Evolutionary conservation across 2,888 invertebrate genomes (phyloP), one percentile per base, ranked within the genome.

Genomic region (Sepiola atlantica): DNA sequence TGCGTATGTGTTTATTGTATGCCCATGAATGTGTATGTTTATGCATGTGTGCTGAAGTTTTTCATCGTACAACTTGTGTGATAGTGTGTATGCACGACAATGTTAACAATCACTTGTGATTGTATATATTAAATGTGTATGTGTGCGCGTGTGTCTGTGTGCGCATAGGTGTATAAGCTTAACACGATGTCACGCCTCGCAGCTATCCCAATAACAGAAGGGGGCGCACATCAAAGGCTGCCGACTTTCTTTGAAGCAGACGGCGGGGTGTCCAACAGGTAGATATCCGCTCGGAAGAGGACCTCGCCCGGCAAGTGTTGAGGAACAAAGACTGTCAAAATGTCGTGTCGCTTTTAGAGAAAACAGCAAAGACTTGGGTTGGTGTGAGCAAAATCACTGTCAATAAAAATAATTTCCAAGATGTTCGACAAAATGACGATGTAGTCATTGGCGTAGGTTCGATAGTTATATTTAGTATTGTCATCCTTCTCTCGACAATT

Each of bases 381-480:
- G n/a, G 32, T n/a, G n/a, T 77, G 77, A 77, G 16, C 77, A 77
- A 77, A 45, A 32, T 77, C 77, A 77, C n/a, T n/a, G n/a, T n/a
- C 77, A 77, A n/a, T 77, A 77, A 77, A 45, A 77, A 77, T 77
- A n/a, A 77, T 77, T 77, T 77, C 77, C n/a, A n/a, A 77, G 77
- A 16, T n/a, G 77, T n/a, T 28, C n/a, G 18, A 77, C n/a, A n/a
- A n/a, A n/a, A n/a, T 45, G 45, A 45, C 45, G 45, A 45, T 45
- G 45, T 45, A 45, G 45, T 45, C 45, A 2, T 45, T 2, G 45
- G 45, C 45, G 45, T 45, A 45, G 45, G 45, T 45, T 45, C 45
- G 45, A 45, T 45, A 45, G 45, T 45, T 45, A 45, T 45, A 45
- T 45, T 45, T 45, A 45, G 45, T 45, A 45, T 45, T 45, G 45